phyloP scores from a whole-genome alignment of 1,140 invertebrate species.

The Goniozus legneri region DNA sequence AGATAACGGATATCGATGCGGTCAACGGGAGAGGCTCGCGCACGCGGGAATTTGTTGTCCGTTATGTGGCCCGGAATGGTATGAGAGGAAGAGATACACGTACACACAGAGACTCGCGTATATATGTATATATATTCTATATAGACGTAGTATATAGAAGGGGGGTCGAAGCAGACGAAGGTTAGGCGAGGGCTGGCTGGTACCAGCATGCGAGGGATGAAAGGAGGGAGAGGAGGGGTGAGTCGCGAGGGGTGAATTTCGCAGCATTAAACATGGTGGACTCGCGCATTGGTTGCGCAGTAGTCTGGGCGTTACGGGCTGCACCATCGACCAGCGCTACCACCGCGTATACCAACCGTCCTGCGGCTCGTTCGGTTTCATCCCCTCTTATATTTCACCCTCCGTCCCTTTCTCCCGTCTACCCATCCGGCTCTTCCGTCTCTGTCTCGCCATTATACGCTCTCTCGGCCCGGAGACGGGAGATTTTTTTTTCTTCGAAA shows the following conservation, averaged over 20 bases:
- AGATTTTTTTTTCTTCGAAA: too few species aligned
- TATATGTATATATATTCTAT: too few species aligned
- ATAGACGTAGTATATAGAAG: slow-evolving; percentile 11
- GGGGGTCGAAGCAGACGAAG: slow-evolving; percentile 21
- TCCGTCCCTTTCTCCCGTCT: not conserved
- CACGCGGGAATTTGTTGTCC: slow-evolving; percentile 26
- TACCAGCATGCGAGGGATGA: slow-evolving; percentile 8
- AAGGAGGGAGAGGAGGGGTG: slow-evolving; percentile 1
- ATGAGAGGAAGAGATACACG: slow-evolving; percentile 5
- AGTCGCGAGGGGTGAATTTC: slow-evolving; percentile 22
- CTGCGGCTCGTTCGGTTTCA: not conserved
- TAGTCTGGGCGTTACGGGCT: slow-evolving; percentile 32
- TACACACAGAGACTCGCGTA: too few species aligned
- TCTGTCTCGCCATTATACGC: too few species aligned
- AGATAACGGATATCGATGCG: not conserved
- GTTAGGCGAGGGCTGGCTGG: slow-evolving; percentile 19
- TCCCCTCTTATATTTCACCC: not conserved
- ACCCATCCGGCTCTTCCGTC: too few species aligned
- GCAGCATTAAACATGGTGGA: slow-evolving; percentile 35
- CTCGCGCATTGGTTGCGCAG: slow-evolving; percentile 37
- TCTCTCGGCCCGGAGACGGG: too few species aligned
- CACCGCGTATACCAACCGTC: slow-evolving; percentile 29
- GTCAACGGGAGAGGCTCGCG: slow-evolving; percentile 6
- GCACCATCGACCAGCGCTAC: slow-evolving; percentile 32
- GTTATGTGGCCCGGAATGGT: slow-evolving; percentile 11